Conservation (phyloP, 53 echinoderm and acorn worm genomes). For the Holothuria leucospilota region DNA sequence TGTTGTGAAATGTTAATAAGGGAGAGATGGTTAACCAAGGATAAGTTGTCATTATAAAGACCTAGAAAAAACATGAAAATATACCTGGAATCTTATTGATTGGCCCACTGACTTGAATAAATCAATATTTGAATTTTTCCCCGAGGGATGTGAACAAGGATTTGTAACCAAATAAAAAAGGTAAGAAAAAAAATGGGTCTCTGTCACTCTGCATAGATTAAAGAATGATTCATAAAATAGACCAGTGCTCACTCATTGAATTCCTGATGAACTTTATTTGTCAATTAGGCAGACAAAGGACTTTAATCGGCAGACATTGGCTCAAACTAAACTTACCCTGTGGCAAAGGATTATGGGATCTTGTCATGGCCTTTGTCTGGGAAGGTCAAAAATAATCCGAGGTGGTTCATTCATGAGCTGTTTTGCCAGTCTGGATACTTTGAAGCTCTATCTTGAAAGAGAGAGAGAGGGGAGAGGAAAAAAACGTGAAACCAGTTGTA, state of each 20-base stretch:
- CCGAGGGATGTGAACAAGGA: background rate
- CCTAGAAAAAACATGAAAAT: background rate
- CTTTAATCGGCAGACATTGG: slow-evolving; percentile 1
- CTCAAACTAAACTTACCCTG: slow-evolving; percentile 26
- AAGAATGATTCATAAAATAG: slow-evolving; percentile 25
- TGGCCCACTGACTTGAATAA: background rate
- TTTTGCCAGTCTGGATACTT: background rate
- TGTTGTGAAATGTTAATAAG: too few species aligned
- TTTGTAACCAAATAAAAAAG: background rate
- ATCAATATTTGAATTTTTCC: slow-evolving; percentile 30
- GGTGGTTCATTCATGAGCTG: slow-evolving; percentile 2
- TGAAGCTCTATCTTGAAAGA: too few species aligned
- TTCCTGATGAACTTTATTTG: slow-evolving; percentile 20
- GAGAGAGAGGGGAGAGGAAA: too few species aligned
- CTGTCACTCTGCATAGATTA: background rate
- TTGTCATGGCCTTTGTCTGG: slow-evolving; percentile 12
- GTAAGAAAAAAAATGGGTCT: background rate
- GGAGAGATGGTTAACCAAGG: too few species aligned
- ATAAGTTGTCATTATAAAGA: background rate
- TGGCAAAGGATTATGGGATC: slow-evolving; percentile 23
- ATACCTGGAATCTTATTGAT: background rate
- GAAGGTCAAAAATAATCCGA: background rate
- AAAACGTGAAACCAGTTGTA: too few species aligned
- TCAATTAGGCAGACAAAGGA: slow-evolving; percentile 33
- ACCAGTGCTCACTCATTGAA: slow-evolving; percentile 2